These are phyloP conservation scores for Drosophila varians DNA, from an alignment of 1,140 invertebrate genomes.

Conservation along the genomic window DNA sequence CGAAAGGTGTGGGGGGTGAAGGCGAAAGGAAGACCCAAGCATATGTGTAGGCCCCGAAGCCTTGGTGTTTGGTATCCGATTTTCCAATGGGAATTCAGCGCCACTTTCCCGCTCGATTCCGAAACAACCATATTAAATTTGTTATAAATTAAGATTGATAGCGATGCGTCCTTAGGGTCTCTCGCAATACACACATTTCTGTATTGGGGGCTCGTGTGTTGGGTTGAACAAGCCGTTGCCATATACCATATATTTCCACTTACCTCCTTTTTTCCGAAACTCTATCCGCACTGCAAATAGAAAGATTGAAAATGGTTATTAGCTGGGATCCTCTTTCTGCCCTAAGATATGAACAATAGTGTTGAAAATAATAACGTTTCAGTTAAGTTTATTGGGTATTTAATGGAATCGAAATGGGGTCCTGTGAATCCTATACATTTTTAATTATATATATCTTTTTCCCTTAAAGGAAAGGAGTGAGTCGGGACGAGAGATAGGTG, in stretches of 20 bases:
- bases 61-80: constrained; percentile 9
- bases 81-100: constrained; percentile 47
- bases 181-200: background rate
- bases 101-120: constrained; percentile 21
- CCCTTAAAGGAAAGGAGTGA: too few species aligned
- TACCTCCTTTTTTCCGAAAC: constrained; percentile 41
- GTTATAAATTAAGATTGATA: constrained; percentile 79
- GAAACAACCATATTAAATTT: constrained; percentile 67
- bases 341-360: background rate
- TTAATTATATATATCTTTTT: too few species aligned
- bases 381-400: background rate
- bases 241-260: constrained; percentile 15
- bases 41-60: constrained; percentile 31
- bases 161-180: constrained; percentile 41
- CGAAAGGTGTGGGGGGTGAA: background rate
- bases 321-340: background rate
- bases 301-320: background rate
- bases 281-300: background rate
- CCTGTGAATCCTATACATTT: background rate
- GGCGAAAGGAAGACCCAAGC: constrained; percentile 4
- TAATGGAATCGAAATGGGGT: too few species aligned
- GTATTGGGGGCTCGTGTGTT: background rate
- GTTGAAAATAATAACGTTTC: background rate
- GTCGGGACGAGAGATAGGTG: background rate
- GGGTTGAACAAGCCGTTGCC: background rate